Base-by-base conservation (phyloP, 2,888 invertebrate genomes). In the Rhorus exstirpatorius region DNA sequence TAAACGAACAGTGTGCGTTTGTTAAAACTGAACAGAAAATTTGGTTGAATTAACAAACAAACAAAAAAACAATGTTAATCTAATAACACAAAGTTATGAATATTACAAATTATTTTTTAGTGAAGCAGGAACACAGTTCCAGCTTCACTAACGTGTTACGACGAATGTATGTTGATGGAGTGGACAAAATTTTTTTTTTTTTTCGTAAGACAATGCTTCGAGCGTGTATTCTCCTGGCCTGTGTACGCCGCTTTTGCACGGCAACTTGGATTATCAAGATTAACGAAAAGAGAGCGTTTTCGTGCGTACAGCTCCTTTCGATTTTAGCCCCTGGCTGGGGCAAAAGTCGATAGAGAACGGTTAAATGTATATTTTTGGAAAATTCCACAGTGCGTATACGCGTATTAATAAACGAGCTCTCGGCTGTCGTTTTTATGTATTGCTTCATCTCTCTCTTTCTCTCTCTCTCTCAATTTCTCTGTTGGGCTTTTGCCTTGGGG, bases 221-320 rank as follows among this genome's bases (percentile, higher is more conserved):
- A n/a, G 68, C 51, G n/a, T n/a, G n/a, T 41, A 7, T 19, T 53
- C n/a, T 68, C 49, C 35, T 6, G 41, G 12, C 19, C 67, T 46
- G 44, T 24, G 81, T 84, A 87, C 86, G 86, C 80, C 82, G 68
- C 83, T 84, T 88, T 89, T 65, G 78, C 83, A 77, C 68, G 53
- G 79, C 72, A 60, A 78, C 65, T 21, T 77, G 88, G 89, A 89
- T 88, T 89, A 89, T 77, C 79, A 84, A 86, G 89, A 89, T 89
- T 88, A 89, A 68, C 72, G 80, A 81, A 67, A 49, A 77, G 49
- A 68, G 41, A 41, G 14, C 49, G 31, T 60, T 72, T 72, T 72
- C 46, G 49, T 24, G 51, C 53, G 46, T 17, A 7, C n/a, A 31
- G 51, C 24, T 21, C 46, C 41, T 61, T 46, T 35, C 24, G 14